These are phyloP conservation scores for Ectobius pallidus DNA, from an alignment of 2,888 invertebrate genomes.

Conservation along the genomic window DNA sequence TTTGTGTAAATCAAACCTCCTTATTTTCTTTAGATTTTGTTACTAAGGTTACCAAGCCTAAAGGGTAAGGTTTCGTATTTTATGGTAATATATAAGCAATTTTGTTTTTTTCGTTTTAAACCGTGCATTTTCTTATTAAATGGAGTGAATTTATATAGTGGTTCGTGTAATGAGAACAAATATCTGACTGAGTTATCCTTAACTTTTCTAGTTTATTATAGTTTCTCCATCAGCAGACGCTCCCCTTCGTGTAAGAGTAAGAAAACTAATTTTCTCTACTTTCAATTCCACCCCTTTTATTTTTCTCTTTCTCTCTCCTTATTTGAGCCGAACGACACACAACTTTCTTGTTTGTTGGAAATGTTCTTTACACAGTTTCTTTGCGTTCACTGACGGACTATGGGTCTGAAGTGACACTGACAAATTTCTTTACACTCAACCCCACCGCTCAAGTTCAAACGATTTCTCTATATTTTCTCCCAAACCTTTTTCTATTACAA, in stretches of 20 bases:
- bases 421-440: slow-evolving; percentile 21
- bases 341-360: slow-evolving; percentile 14
- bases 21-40: too few species aligned
- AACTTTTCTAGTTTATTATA: too few species aligned
- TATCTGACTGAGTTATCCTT: too few species aligned
- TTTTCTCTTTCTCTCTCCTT: slow-evolving; percentile 2
- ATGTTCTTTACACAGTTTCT: slow-evolving; percentile 12
- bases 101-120: too few species aligned
- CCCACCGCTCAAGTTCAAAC: neutral
- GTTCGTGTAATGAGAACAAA: too few species aligned
- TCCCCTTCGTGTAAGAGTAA: slow-evolving; percentile 34
- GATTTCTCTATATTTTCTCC: slow-evolving; percentile 6
- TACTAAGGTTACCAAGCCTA: too few species aligned
- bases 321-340: neutral
- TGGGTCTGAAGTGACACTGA: slow-evolving; percentile 10
- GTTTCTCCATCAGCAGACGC: neutral
- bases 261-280: slow-evolving; percentile 35
- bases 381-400: neutral
- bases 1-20: too few species aligned
- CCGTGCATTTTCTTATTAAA: too few species aligned
- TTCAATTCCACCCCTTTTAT: neutral
- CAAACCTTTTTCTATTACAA: neutral
- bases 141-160: too few species aligned
- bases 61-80: too few species aligned
- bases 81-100: too few species aligned